Evolutionary conservation across 2,888 invertebrate species (phyloP), one percentile per base, ranked within the genome.

Genomic region (Drosophila lutescens): DNA sequence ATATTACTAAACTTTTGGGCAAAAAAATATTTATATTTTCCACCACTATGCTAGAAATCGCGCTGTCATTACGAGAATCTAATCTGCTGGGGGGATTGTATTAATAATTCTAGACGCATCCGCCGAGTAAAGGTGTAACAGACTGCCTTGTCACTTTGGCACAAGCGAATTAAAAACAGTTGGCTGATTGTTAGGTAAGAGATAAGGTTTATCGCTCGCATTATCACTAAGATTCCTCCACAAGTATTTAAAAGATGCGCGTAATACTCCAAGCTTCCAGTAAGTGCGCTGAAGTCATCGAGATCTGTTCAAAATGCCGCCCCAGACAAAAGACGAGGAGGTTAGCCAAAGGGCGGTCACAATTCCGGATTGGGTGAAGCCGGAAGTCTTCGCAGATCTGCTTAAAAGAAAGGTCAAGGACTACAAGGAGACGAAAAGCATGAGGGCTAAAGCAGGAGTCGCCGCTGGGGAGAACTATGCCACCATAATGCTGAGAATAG

Each of bases 391-490:
- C 20, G 46, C 62, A 0, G 53, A 75, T 15, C 10, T 77, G 5
- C 47, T 80, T 0, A 50, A 46, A 8, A 60, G 47, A 12, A 49
- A 67, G 12, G 41, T 79, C 1, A 34, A 59, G 15, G 69, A 67
- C 0, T 80, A 72, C 15, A 50, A 53, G 0, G 61, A 75, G 40
- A 79, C 83, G 1, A 72, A 66, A 6, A 57, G 62, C 2, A 76
- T 89, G 17, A 76, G 62, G 13, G 60, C 70, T 17, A 41, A 20
- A 2, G 70, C 76, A 10, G 90, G 89, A 9, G 66, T 83, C 8
- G 73, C 73, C 6, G 74, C 79, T 4, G 91, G 90, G 2, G 91
- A 91, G 67, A 91, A 91, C 63, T 91, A 89, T 66, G 80, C 87
- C 15, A 90, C 91, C 0, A 68, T 89, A 10, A 89, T 91, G 88